phyloP scores from a whole-genome alignment of 2,888 invertebrate species.

The Drosophila infuscata region DNA sequence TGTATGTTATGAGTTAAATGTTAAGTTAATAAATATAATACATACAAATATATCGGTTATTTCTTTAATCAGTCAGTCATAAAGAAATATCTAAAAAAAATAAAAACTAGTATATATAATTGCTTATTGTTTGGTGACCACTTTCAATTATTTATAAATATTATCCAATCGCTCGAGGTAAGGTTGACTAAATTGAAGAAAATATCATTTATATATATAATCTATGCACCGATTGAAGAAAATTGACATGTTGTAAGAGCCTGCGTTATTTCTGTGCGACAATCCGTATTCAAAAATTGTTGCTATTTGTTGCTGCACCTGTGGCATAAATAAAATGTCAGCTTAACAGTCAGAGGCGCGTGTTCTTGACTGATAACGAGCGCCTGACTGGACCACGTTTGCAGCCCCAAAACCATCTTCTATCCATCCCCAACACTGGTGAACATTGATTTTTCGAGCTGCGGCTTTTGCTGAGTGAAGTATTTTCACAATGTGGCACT shows the following conservation, averaged over 20 bases:
- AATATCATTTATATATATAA: background rate
- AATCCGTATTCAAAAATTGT: slow-evolving; percentile 6
- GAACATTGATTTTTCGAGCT: slow-evolving; percentile 23
- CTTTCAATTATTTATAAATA: background rate
- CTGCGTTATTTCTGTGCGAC: slow-evolving; percentile 37
- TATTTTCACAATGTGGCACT: slow-evolving; percentile 36
- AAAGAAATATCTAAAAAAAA: background rate
- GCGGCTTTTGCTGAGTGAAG: slow-evolving; percentile 35
- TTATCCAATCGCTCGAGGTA: background rate
- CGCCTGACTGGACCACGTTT: slow-evolving; percentile 18
- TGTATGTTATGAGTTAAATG: background rate
- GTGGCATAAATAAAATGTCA: slow-evolving; percentile 18
- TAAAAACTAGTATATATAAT: background rate
- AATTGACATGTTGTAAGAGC: slow-evolving; percentile 5
- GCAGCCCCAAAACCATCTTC: background rate
- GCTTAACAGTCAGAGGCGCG: slow-evolving; percentile 17
- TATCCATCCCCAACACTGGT: background rate
- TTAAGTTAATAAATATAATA: background rate
- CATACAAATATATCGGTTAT: too few species aligned
- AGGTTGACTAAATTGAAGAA: background rate
- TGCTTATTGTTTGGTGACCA: background rate
- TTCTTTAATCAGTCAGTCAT: background rate
- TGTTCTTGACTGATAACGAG: slow-evolving; percentile 56
- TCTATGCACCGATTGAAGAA: background rate
- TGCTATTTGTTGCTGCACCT: slow-evolving; percentile 2